These are phyloP conservation scores for Grallaria varia DNA, from an alignment of 2,113 vertebrate species.

Conservation along the genomic window DNA sequence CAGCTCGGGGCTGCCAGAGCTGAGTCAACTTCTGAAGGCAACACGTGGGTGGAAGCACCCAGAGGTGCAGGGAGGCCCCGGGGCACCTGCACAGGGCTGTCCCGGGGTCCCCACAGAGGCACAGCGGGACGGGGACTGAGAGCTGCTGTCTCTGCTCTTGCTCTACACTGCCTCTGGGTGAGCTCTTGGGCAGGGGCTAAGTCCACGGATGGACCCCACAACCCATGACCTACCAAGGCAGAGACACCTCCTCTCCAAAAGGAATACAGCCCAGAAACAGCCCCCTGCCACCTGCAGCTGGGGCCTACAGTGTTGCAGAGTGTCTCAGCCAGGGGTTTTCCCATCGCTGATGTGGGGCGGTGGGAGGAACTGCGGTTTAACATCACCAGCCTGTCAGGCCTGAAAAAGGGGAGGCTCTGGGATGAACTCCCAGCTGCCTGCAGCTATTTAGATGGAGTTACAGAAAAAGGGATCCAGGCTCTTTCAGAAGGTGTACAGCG, in stretches of 20 bases:
- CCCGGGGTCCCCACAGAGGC: not conserved
- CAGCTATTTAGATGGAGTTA: not conserved
- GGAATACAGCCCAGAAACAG: not conserved
- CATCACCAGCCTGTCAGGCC: fast-evolving
- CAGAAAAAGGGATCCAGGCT: not conserved
- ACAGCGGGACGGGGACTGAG: fast-evolving
- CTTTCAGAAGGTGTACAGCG: not conserved
- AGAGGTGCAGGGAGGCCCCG: not conserved
- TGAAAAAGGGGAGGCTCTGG: not conserved
- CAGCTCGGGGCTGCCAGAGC: not conserved
- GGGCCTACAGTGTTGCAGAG: not conserved
- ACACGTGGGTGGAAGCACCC: not conserved
- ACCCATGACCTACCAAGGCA: not conserved
- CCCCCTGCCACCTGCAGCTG: not conserved
- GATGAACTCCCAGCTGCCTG: not conserved
- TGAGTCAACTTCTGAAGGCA: conserved; percentile 15
- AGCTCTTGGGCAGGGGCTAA: not conserved
- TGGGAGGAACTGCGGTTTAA: not conserved
- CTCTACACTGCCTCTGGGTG: fast-evolving
- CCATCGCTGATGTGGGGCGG: not conserved
- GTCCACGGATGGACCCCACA: not conserved
- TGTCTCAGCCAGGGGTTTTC: not conserved
- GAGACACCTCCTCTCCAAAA: not conserved
- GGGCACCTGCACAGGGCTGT: not conserved
- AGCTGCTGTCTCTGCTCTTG: not conserved